Evolutionary conservation across 2,113 vertebrate species (phyloP).

Genomic region (Megaceryle torquata): DNA sequence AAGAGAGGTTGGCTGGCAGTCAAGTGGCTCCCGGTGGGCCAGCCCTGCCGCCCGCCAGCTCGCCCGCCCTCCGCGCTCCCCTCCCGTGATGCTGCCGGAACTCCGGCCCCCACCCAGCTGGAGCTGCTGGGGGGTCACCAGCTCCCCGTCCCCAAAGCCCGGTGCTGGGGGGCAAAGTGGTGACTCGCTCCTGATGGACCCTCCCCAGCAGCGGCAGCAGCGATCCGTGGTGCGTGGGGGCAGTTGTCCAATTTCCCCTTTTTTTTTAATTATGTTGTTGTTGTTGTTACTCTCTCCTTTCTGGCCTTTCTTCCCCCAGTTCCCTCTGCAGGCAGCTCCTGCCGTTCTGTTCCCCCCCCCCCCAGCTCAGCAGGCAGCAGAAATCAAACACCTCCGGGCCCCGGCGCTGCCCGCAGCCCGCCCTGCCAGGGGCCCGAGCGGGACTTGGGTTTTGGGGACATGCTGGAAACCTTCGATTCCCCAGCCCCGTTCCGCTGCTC

Average conservation of each 20-base stretch:
- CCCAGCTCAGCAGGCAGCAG: not conserved
- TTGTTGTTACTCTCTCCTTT: conserved; percentile 14
- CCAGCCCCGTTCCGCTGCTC: fast-evolving
- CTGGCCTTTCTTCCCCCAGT: conserved; percentile 13
- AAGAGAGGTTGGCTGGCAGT: conserved; percentile 49
- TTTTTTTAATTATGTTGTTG: not conserved
- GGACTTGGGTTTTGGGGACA: not conserved
- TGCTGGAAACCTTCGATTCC: not conserved
- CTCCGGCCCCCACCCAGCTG: not conserved
- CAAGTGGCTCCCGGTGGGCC: conserved; percentile 48
- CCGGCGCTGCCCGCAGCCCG: not conserved
- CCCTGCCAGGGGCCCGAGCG: not conserved
- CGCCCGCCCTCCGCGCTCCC: not conserved
- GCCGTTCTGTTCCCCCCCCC: not conserved
- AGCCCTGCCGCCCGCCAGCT: conserved; percentile 11
- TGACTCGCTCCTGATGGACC: not conserved
- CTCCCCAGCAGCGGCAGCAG: not conserved
- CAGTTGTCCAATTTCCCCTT: not conserved
- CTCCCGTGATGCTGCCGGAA: not conserved
- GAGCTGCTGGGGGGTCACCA: not conserved
- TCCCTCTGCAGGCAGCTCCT: conserved; percentile 17
- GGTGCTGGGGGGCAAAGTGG: not conserved
- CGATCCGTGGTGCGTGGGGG: not conserved
- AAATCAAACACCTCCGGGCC: conserved; percentile 4
- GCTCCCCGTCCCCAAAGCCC: not conserved